A percentile compares a stretch with the other conserved stretches of the same genome.
phyloP scores from a whole-genome alignment of 2,113 vertebrate genomes.

The Amia ocellicauda region DNA sequence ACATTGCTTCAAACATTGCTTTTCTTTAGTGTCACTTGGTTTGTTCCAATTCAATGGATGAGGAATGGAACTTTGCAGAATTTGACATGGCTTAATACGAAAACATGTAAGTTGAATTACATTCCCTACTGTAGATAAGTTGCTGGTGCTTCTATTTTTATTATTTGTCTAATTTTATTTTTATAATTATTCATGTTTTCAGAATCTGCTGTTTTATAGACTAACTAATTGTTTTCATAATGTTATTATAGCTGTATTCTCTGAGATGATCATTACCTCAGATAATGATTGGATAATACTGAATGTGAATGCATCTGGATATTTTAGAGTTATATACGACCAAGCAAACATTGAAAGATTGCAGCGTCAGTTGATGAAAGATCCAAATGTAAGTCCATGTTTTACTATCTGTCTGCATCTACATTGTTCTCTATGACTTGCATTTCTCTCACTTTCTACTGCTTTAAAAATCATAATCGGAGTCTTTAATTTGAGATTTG shows the following conservation, averaged over 20 bases:
- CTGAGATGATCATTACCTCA: constrained; percentile 61
- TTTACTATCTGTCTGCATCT: too few relatives aligned
- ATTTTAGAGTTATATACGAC: constrained; percentile 72
- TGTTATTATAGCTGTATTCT: constrained; percentile 55
- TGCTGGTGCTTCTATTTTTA: neutral
- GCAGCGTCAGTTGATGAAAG: constrained; percentile 52
- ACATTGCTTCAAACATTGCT: too few relatives aligned
- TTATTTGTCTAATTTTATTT: neutral
- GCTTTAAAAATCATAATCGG: too few relatives aligned
- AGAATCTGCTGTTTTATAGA: neutral
- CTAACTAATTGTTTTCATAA: neutral
- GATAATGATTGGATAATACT: constrained; percentile 68
- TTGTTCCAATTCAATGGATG: constrained; percentile 71
- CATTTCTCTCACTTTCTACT: too few relatives aligned
- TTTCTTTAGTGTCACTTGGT: constrained; percentile 64
- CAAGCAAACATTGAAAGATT: constrained; percentile 60
- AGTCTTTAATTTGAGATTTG: too few relatives aligned
- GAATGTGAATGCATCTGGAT: constrained; percentile 67
- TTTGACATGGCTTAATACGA: constrained; percentile 64
- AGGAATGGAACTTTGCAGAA: constrained; percentile 65
- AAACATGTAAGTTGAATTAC: constrained; percentile 62
- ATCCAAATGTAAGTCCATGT: constrained; percentile 59
- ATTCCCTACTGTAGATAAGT: neutral
- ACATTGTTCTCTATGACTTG: too few relatives aligned
- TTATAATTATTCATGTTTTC: too few relatives aligned